Evolutionary conservation across 2,113 vertebrate genomes (phyloP).

Genomic region (Ibidorhyncha struthersii): DNA sequence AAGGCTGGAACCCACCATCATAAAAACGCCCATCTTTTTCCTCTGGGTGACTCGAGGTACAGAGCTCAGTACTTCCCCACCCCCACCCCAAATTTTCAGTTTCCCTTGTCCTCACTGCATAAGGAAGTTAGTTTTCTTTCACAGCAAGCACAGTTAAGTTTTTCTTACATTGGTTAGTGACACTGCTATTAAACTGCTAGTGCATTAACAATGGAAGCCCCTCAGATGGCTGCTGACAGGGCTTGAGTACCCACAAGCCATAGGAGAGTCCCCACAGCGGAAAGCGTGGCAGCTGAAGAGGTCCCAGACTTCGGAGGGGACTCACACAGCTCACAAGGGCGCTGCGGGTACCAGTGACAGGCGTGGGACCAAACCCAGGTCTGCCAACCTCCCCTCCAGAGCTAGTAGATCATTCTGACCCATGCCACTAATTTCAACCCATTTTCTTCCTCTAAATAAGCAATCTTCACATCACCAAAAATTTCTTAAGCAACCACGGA

Average conservation of each 20-base stretch:
- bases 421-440: background rate
- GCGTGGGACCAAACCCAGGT: background rate
- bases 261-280: accelerated
- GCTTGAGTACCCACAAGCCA: accelerated
- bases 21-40: accelerated
- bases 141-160: background rate
- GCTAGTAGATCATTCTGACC: background rate
- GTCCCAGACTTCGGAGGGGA: background rate
- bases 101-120: background rate
- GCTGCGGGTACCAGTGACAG: background rate
- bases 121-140: background rate
- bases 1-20: background rate
- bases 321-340: background rate
- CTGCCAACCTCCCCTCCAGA: background rate
- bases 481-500: background rate
- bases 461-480: background rate
- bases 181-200: background rate
- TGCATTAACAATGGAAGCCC: background rate
- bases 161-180: background rate
- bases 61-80: background rate
- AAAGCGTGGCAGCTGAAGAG: background rate
- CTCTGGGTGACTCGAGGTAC: background rate
- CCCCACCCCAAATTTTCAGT: background rate
- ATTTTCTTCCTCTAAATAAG: background rate
- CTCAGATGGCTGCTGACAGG: background rate